Conservation (phyloP, 2,797 vertebrate species). For the Pangasius djambal region DNA sequence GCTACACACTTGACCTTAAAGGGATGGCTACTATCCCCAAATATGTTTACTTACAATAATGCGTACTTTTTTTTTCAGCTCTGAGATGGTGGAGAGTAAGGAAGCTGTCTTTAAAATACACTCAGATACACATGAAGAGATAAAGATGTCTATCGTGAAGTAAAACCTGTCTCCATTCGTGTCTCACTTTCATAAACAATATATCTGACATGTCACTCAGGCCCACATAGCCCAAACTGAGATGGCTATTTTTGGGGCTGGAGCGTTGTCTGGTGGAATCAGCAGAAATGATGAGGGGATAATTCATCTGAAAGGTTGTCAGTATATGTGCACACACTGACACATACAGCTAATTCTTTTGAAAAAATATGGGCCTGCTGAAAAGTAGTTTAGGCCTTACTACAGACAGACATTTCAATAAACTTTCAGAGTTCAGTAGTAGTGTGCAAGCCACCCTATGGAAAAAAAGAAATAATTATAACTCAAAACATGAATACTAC, state of each 20-base stretch:
- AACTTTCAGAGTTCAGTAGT: not conserved
- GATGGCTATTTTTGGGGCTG: not conserved
- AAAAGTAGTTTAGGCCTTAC: not conserved
- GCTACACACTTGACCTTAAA: not conserved
- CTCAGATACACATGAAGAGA: not conserved
- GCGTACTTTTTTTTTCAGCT: not conserved
- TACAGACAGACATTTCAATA: not conserved
- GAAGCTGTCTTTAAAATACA: not conserved
- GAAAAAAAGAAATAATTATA: too few relatives aligned
- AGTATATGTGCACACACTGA: not conserved
- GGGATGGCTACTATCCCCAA: not conserved
- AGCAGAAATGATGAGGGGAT: not conserved
- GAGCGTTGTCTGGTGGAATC: not conserved
- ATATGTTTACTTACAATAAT: not conserved
- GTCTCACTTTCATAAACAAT: not conserved
- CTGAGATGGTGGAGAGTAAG: not conserved
- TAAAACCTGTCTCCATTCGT: not conserved
- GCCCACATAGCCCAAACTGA: not conserved
- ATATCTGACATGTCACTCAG: not conserved
- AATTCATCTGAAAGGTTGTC: not conserved
- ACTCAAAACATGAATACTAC: not conserved
- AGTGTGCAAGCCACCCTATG: too few relatives aligned
- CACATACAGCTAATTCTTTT: not conserved
- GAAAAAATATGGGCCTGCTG: not conserved
- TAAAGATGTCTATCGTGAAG: not conserved